phyloP scores from a whole-genome alignment of 2,113 vertebrate species.

The Thunnus thynnus region DNA sequence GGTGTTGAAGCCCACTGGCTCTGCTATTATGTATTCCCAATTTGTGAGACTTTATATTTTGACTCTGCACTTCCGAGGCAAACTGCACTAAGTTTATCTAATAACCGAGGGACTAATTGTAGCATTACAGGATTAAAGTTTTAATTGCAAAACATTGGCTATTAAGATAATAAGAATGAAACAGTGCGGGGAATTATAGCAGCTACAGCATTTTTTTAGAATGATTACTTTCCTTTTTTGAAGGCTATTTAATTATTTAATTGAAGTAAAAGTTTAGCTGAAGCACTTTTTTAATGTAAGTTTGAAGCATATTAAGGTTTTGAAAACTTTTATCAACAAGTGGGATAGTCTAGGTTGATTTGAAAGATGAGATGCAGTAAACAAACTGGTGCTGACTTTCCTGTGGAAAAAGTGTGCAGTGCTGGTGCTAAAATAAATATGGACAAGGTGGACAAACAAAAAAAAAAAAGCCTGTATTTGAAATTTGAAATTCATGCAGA shows the following conservation, averaged over 20 bases:
- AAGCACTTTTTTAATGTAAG: not conserved
- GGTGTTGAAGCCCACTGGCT: not conserved
- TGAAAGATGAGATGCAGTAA: not conserved
- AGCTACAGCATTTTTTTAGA: not conserved
- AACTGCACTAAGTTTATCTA: not conserved
- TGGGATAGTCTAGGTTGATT: not conserved
- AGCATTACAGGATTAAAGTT: not conserved
- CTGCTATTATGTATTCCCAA: conserved; percentile 24
- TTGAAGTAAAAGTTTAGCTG: too few species aligned
- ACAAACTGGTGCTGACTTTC: too few species aligned
- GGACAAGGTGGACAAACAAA: not conserved
- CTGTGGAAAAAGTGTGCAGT: not conserved
- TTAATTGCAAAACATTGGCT: not conserved
- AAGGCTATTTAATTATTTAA: too few species aligned
- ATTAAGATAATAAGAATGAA: too few species aligned
- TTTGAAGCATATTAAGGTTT: not conserved
- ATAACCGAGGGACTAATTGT: not conserved
- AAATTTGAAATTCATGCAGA: not conserved
- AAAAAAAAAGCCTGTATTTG: not conserved
- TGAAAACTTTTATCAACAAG: not conserved
- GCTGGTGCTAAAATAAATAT: not conserved
- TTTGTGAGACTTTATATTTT: conserved; percentile 15
- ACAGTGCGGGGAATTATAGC: too few species aligned
- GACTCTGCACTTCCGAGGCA: not conserved
- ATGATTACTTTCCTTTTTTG: not conserved